Evolutionary conservation across 2,113 vertebrate genomes (phyloP).

Genomic region (Neotoma lepida): DNA sequence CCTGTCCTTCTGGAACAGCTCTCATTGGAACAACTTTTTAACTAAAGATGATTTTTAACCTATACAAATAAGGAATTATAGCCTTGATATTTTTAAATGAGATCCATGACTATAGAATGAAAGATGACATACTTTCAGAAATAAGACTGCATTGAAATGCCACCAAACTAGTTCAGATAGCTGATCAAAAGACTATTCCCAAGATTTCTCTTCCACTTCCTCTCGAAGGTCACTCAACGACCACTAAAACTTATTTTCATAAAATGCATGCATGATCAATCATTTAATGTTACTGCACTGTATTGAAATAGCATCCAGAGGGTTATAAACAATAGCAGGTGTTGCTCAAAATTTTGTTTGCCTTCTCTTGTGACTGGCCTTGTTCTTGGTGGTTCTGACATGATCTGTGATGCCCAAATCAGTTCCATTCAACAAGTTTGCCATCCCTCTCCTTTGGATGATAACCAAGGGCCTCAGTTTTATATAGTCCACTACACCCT

Average conservation of each 20-base stretch:
- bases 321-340: neutral
- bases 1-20: neutral
- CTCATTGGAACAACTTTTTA: neutral
- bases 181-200: constrained; percentile 35
- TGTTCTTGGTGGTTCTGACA: neutral
- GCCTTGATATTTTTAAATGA: neutral
- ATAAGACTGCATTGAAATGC: neutral
- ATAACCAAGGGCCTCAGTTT: neutral
- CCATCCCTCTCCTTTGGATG: neutral
- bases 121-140: neutral
- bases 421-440: neutral
- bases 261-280: neutral
- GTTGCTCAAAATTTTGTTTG: neutral
- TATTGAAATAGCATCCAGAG: neutral
- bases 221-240: neutral
- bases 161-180: neutral
- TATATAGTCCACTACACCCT: neutral
- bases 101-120: neutral
- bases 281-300: neutral
- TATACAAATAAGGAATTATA: constrained; percentile 8
- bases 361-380: neutral
- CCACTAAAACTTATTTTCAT: neutral
- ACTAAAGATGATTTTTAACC: neutral
- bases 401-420: neutral
- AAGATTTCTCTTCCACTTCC: neutral